These are phyloP conservation scores for Cephus nigrinus DNA, from an alignment of 2,888 invertebrate genomes.

Conservation along the genomic window DNA sequence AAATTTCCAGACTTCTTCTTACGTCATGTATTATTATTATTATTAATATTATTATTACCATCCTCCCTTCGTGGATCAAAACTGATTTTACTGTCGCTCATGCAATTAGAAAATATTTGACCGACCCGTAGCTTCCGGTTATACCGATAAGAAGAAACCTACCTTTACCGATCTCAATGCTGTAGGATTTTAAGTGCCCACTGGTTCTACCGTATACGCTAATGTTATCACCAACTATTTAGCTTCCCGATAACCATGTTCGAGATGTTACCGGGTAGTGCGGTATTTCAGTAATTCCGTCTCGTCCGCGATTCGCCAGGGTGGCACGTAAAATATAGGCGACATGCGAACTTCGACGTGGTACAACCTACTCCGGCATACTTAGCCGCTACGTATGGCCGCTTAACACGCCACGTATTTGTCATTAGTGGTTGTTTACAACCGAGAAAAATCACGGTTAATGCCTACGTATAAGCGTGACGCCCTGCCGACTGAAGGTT, in stretches of 20 bases:
- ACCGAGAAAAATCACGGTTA: conserved; percentile 13
- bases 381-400: conserved; percentile 28
- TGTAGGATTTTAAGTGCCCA: too few relatives aligned
- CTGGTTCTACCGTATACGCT: too few relatives aligned
- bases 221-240: conserved; percentile 2
- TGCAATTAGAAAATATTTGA: not conserved
- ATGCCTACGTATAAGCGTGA: not conserved
- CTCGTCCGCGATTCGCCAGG: conserved; percentile 9
- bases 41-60: too few relatives aligned
- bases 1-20: too few relatives aligned
- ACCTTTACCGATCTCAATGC: too few relatives aligned
- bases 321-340: conserved; percentile 27
- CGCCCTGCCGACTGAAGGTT: not conserved
- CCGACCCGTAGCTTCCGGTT: not conserved
- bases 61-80: not conserved
- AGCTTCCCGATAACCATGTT: conserved; percentile 16
- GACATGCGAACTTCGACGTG: conserved; percentile 33
- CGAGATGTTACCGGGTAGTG: conserved; percentile 20
- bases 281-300: conserved; percentile 25
- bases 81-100: not conserved
- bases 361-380: conserved; percentile 25
- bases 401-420: conserved; percentile 32
- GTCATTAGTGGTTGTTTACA: conserved; percentile 23
- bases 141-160: too few relatives aligned
- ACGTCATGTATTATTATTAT: too few relatives aligned